These are phyloP conservation scores for Dasyornis broadbenti DNA, from an alignment of 2,113 vertebrate genomes.

Conservation along the genomic window DNA sequence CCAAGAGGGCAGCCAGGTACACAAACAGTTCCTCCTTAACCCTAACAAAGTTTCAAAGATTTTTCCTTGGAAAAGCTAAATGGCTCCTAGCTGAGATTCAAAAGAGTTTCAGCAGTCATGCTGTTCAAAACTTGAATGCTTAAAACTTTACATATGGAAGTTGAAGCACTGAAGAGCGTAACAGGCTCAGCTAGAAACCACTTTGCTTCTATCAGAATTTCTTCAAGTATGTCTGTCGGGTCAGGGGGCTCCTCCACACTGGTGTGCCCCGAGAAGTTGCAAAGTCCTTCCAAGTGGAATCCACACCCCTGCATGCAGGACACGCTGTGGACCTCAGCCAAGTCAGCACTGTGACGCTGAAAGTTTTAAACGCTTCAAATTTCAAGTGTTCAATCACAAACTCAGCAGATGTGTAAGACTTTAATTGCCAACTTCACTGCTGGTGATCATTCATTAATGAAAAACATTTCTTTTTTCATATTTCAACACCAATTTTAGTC, in stretches of 20 bases:
- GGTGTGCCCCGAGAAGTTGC: background rate
- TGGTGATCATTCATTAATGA: background rate
- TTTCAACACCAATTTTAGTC: background rate
- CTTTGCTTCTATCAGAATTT: background rate
- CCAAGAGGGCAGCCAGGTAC: background rate
- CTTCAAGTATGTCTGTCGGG: background rate
- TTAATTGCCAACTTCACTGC: background rate
- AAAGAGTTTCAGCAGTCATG: background rate
- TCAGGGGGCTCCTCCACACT: background rate
- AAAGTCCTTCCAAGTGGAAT: background rate
- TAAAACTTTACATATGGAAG: background rate
- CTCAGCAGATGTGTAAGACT: background rate
- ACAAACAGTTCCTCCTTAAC: background rate
- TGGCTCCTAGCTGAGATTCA: background rate
- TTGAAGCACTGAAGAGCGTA: background rate
- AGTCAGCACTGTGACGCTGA: background rate
- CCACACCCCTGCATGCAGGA: accelerated
- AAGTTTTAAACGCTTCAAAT: background rate
- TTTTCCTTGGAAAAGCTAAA: background rate
- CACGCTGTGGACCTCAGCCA: background rate
- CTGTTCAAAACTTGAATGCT: background rate
- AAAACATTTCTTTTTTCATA: background rate
- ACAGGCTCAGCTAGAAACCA: slow-evolving; percentile 16
- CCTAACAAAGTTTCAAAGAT: background rate
- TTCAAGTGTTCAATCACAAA: background rate